phyloP scores from a whole-genome alignment of 2,888 invertebrate genomes.

The Hyppa rectilinea region DNA sequence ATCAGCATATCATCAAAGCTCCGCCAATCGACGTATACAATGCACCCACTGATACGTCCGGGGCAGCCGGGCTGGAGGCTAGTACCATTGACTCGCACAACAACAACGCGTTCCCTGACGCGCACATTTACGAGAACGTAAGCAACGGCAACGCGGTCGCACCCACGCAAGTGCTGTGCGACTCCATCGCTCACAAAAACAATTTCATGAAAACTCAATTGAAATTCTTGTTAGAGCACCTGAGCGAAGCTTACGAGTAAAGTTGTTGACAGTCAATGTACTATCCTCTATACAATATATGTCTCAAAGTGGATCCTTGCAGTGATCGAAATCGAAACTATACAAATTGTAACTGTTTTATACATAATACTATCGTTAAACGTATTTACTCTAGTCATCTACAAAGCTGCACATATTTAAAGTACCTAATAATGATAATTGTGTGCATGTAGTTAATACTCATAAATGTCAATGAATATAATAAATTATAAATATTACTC shows the following conservation, averaged over 20 bases:
- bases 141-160: conserved; percentile 88
- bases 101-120: conserved; percentile 76
- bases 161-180: conserved; percentile 86
- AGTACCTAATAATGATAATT: conserved; percentile 78
- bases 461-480: conserved; percentile 82
- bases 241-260: conserved; percentile 93
- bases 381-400: conserved; percentile 90
- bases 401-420: conserved; percentile 88
- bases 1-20: conserved; percentile 91
- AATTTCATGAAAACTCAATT: conserved; percentile 89
- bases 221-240: conserved; percentile 92
- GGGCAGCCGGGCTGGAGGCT: conserved; percentile 81
- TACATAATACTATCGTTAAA: conserved; percentile 85
- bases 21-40: conserved; percentile 88
- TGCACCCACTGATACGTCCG: conserved; percentile 81
- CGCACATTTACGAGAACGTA: conserved; percentile 83
- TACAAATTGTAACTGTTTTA: conserved; percentile 86
- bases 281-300: conserved; percentile 88
- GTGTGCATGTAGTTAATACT: conserved; percentile 89
- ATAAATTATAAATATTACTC: conserved; percentile 79
- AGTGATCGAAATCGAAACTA: conserved; percentile 89
- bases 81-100: conserved; percentile 84
- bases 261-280: conserved; percentile 83
- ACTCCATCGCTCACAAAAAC: conserved; percentile 89
- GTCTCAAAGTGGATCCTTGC: conserved; percentile 90